A percentile compares a stretch with the other conserved stretches of the same genome.
Conservation (phyloP, 2,113 vertebrate species). For the Pteronura brasiliensis region DNA sequence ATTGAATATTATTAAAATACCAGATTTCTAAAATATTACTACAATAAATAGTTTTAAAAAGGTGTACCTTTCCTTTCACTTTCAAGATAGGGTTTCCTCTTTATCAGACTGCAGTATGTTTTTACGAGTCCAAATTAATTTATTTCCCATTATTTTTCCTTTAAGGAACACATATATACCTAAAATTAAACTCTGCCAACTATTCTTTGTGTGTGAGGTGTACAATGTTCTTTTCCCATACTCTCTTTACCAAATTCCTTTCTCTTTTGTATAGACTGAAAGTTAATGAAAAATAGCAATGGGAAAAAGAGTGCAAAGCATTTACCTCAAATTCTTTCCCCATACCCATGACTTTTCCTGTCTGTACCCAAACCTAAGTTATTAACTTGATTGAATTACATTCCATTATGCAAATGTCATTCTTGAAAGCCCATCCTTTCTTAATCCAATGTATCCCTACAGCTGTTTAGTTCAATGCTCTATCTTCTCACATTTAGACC, state of each 20-base stretch:
- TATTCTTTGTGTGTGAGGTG: background rate
- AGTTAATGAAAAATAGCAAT: background rate
- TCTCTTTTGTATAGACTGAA: background rate
- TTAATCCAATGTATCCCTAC: background rate
- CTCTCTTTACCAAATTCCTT: background rate
- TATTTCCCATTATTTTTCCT: conserved; percentile 65
- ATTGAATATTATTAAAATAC: conserved; percentile 66
- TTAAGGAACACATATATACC: conserved; percentile 26
- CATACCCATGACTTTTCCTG: background rate
- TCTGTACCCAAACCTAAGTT: background rate
- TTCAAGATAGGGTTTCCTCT: conserved; percentile 25
- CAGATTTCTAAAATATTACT: conserved; percentile 69
- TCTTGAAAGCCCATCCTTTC: background rate
- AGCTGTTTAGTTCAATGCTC: background rate
- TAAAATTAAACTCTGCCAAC: conserved; percentile 56
- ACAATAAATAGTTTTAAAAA: conserved; percentile 72
- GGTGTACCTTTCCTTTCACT: conserved; percentile 49
- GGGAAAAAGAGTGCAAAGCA: background rate
- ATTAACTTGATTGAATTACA: background rate
- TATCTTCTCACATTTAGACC: background rate
- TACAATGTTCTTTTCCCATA: background rate
- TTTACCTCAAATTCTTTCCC: background rate
- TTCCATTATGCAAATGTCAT: background rate
- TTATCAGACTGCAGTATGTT: conserved; percentile 62
- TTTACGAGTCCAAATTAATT: conserved; percentile 54